Conservation (phyloP, 2,113 vertebrate genomes). For the Entelurus aequoreus region DNA sequence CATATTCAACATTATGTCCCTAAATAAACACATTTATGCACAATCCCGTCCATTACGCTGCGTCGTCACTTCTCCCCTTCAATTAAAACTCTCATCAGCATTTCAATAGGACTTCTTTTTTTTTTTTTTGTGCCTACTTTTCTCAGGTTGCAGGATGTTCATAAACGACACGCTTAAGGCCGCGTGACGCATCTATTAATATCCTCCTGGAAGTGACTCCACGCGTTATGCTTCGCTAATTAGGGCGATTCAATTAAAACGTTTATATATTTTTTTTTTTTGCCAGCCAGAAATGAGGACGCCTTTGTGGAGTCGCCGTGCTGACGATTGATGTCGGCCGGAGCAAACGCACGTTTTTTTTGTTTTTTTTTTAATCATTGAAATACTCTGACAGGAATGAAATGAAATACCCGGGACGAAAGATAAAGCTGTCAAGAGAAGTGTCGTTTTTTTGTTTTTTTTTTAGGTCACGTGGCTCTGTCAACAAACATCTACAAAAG, state of each 20-base stretch:
- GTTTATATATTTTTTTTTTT: conserved; percentile 20
- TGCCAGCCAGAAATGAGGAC: conserved; percentile 44
- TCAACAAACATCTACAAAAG: no score
- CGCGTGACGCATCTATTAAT: conserved; percentile 66
- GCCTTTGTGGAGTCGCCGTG: neutral
- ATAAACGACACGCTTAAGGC: conserved; percentile 64
- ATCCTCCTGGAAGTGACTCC: conserved; percentile 65
- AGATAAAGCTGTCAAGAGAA: conserved; percentile 53
- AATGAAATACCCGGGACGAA: conserved; percentile 67
- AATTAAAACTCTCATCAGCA: conserved; percentile 66
- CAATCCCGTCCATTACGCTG: conserved; percentile 52
- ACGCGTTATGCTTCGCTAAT: conserved; percentile 53
- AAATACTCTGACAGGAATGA: conserved; percentile 41
- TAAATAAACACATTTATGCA: conserved; percentile 60
- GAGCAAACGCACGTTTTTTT: conserved; percentile 19
- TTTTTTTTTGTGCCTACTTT: conserved; percentile 34
- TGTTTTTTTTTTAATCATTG: conserved; percentile 46
- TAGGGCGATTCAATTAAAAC: conserved; percentile 64
- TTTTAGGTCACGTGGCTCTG: no score
- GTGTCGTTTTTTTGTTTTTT: no score
- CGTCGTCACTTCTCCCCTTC: conserved; percentile 48
- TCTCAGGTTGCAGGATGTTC: conserved; percentile 61
- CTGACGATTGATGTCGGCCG: conserved; percentile 8
- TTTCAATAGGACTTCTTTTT: conserved; percentile 49
- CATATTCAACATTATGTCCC: conserved; percentile 46